phyloP scores from a whole-genome alignment of 2,888 invertebrate genomes.

The Lutraria lutraria region DNA sequence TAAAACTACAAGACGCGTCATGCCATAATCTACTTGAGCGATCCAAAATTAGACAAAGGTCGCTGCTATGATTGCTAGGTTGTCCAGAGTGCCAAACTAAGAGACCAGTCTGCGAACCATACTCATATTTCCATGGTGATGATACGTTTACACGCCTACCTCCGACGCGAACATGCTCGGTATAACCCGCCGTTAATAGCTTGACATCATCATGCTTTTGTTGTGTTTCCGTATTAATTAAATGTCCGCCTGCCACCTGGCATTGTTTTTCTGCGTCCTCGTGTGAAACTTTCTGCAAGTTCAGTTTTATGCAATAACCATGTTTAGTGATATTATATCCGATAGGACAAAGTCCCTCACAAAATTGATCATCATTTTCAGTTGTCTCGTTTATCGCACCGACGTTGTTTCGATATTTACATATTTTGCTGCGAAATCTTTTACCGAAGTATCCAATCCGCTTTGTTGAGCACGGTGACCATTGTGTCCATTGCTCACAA shows the following conservation, averaged over 20 bases:
- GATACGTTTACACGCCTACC: no score
- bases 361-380: not conserved
- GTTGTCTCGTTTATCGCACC: not conserved
- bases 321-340: no score
- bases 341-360: not conserved
- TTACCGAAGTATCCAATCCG: no score
- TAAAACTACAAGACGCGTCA: not conserved
- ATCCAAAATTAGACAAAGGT: not conserved
- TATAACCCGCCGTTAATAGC: not conserved
- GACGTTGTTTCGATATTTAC: not conserved
- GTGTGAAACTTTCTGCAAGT: not conserved
- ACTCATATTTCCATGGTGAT: no score
- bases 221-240: conserved; percentile 21
- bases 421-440: not conserved
- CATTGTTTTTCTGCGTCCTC: conserved; percentile 20
- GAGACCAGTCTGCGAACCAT: not conserved
- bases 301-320: conserved; percentile 3
- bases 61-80: not conserved
- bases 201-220: conserved; percentile 12
- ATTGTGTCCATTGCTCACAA: no score
- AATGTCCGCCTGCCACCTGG: conserved; percentile 8
- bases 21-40: not conserved
- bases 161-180: not conserved
- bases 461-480: no score
- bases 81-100: not conserved